Conservation (phyloP, 2,797 vertebrate genomes). For the Crypturellus tataupa region DNA sequence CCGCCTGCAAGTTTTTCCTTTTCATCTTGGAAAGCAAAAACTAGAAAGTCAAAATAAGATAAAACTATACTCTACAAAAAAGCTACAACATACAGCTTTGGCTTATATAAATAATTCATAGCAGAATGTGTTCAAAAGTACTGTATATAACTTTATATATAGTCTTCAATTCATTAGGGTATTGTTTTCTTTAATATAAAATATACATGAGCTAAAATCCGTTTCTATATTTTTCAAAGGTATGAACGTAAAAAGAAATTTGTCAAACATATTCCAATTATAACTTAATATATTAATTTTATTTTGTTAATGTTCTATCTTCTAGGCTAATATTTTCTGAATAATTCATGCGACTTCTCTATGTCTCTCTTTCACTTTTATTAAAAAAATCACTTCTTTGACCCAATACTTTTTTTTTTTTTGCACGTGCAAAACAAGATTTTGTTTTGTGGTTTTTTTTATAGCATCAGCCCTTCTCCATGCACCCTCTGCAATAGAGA, state of each 20-base stretch:
- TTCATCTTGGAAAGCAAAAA: constrained; percentile 90
- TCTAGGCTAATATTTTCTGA: constrained; percentile 84
- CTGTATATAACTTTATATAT: constrained; percentile 92
- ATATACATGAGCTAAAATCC: constrained; percentile 89
- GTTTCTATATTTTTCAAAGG: constrained; percentile 84
- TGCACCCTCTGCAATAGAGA: constrained; percentile 84
- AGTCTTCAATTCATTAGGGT: constrained; percentile 90
- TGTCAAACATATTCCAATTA: constrained; percentile 86
- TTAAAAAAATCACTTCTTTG: constrained; percentile 82
- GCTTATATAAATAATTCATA: constrained; percentile 98
- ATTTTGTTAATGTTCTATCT: constrained; percentile 84
- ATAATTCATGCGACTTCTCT: constrained; percentile 84
- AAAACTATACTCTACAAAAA: constrained; percentile 92
- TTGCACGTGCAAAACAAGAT: constrained; percentile 86
- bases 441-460: constrained; percentile 65
- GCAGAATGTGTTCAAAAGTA: constrained; percentile 93
- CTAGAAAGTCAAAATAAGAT: constrained; percentile 89
- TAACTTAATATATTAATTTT: constrained; percentile 90
- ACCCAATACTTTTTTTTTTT: constrained; percentile 78
- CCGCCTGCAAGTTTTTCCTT: constrained; percentile 89
- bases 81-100: constrained; percentile 94
- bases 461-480: constrained; percentile 85
- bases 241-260: constrained; percentile 86
- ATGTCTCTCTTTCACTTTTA: constrained; percentile 70
- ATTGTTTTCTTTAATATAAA: constrained; percentile 89